Evolutionary conservation across 1,140 invertebrate genomes (phyloP), one percentile per base, ranked within the genome.

Genomic region (Drosophila nebulosa): DNA sequence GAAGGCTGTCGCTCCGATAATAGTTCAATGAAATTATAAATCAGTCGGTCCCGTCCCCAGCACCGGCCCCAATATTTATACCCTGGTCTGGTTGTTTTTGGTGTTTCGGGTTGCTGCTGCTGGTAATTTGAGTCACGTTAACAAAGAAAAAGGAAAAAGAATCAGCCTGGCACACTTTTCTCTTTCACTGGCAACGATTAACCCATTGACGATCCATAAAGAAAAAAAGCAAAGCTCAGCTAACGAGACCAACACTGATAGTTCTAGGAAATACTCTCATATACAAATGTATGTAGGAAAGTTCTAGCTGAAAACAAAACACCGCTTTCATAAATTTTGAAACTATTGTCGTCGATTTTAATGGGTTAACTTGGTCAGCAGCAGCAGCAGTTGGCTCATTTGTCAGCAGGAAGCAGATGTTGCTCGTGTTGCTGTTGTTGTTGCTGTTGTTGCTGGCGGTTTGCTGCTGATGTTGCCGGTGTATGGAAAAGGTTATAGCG

Each of bases 21-120:
- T 85, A 85, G 81, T 85, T 85, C 81, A 85, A 85, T 86, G 83
- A 88, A 78, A 85, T 85, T 85, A 85, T 85, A 85, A 85, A 85
- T 85, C 81, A 86, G 81, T 71, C 66, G 46, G 46, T 22, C 50
- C 10, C 39, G 46, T 36, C 27, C 50, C 10, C 39, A 46, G n/a
- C n/a, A n/a, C n/a, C n/a, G 46, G 46, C 27, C 50, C 10, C 39
- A 46, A 46, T 56, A 51, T 24, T 39, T 18, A 36, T n/a, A 18
- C 27, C 36, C 50, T 69, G 55, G 70, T 24, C 50, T 50, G 26
- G 3, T 30, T 26, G 16, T 27, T 16, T 32, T 32, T 32, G 6
- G 22, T 35, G 42, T 22, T 46, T 14, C 36, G 22, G 9, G 12
- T 14, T n/a, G 7, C 18, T 18, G 16, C 9, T 4, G 53, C 70